A percentile compares a stretch with the other conserved stretches of the same genome.
These are phyloP conservation scores for Clarias laeviceps DNA, from an alignment of 2,797 vertebrate genomes.

Conservation along the genomic window DNA sequence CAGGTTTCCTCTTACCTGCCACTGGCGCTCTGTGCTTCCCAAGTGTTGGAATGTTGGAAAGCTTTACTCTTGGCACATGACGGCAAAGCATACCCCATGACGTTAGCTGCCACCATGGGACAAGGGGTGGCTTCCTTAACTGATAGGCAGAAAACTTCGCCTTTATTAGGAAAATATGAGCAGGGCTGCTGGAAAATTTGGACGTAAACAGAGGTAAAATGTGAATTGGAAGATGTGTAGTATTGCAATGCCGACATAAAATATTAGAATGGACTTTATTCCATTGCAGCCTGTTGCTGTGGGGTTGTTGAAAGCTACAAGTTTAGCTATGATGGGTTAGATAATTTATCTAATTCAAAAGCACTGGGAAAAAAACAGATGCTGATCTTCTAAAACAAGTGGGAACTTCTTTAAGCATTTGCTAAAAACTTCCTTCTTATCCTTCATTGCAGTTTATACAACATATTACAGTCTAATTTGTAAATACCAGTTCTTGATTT, in stretches of 20 bases:
- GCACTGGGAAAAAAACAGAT: neutral
- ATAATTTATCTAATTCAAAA: neutral
- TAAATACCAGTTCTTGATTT: neutral
- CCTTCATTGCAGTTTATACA: neutral
- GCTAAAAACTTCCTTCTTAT: neutral
- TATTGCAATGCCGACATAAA: slow-evolving; percentile 34
- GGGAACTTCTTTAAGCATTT: neutral
- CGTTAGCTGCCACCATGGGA: slow-evolving; percentile 51
- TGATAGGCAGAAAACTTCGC: slow-evolving; percentile 38
- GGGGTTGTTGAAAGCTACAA: neutral
- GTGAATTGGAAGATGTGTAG: slow-evolving; percentile 25
- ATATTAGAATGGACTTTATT: slow-evolving; percentile 32
- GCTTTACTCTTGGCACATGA: slow-evolving; percentile 50
- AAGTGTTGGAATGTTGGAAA: slow-evolving; percentile 52
- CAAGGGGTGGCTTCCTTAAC: slow-evolving; percentile 55
- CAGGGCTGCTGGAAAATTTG: slow-evolving; percentile 23
- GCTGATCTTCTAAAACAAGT: neutral
- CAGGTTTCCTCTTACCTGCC: slow-evolving; percentile 61
- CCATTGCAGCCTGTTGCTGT: slow-evolving; percentile 24
- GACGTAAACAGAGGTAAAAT: slow-evolving; percentile 30
- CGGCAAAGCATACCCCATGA: slow-evolving; percentile 48
- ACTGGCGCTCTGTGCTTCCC: slow-evolving; percentile 23
- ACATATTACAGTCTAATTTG: neutral
- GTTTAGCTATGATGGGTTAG: neutral
- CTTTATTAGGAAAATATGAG: slow-evolving; percentile 60